These are phyloP conservation scores for Illadopsis cleaveri DNA, from an alignment of 2,113 vertebrate genomes.

Conservation along the genomic window DNA sequence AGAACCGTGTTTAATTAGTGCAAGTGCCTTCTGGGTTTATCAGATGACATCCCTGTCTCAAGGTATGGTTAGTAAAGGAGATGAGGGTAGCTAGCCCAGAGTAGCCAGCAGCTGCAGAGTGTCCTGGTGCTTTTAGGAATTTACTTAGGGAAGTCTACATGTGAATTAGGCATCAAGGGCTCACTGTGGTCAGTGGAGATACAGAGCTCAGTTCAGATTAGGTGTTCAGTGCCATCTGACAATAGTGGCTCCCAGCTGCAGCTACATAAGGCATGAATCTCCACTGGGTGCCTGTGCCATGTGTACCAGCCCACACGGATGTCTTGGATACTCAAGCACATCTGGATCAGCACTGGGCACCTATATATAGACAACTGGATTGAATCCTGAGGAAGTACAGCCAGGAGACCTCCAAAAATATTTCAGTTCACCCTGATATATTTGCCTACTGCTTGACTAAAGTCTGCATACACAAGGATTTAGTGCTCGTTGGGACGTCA, in stretches of 20 bases:
- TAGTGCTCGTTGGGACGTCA: background rate
- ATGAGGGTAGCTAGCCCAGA: background rate
- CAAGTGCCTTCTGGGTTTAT: background rate
- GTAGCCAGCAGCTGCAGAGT: background rate
- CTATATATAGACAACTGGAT: background rate
- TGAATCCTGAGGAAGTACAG: background rate
- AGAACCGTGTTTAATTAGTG: background rate
- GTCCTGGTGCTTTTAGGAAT: background rate
- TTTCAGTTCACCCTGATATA: background rate
- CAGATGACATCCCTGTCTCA: background rate
- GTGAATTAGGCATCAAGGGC: background rate
- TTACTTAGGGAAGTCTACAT: background rate
- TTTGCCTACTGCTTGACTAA: background rate
- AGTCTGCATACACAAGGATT: background rate
- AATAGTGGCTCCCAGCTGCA: background rate
- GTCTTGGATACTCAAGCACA: background rate
- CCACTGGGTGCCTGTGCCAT: background rate
- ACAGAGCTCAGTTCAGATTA: background rate
- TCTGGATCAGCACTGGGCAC: fast-evolving
- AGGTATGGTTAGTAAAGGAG: background rate
- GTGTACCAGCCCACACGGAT: background rate
- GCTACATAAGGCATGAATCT: background rate
- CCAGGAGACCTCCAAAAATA: background rate
- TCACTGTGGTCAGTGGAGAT: background rate
- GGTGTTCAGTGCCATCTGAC: background rate